phyloP scores from a whole-genome alignment of 2,113 vertebrate genomes.

The Manacus vitellinus region DNA sequence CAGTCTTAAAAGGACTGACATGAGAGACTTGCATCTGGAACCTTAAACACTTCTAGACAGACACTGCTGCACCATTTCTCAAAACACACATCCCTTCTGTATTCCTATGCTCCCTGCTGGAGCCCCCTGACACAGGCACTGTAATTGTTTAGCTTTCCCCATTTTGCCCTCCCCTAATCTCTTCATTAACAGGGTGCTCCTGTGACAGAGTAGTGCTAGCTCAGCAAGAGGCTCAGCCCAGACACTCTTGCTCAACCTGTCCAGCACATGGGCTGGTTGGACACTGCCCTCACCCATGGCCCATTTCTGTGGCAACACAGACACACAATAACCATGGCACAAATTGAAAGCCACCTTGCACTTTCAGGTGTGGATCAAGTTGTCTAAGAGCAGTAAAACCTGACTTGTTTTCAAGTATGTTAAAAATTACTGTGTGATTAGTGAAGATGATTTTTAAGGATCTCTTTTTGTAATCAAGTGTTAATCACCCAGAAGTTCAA shows the following conservation, averaged over 20 bases:
- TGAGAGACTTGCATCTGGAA: neutral
- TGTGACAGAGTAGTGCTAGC: neutral
- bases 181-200: neutral
- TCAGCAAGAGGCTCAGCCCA: neutral
- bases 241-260: neutral
- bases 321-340: neutral
- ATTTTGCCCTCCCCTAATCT: neutral
- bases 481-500: neutral
- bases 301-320: neutral
- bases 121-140: fast-evolving
- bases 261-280: neutral
- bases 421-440: constrained; percentile 20
- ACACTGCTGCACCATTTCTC: fast-evolving
- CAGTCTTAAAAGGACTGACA: neutral
- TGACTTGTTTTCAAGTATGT: neutral
- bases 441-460: neutral
- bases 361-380: constrained; percentile 21
- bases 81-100: neutral
- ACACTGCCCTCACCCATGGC: neutral
- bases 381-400: constrained; percentile 9
- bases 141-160: neutral
- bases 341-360: constrained; percentile 1
- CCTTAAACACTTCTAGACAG: neutral
- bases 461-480: neutral
- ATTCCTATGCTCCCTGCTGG: neutral